Conservation (phyloP, 2,797 vertebrate genomes). For the Otolemur crassicaudatus region DNA sequence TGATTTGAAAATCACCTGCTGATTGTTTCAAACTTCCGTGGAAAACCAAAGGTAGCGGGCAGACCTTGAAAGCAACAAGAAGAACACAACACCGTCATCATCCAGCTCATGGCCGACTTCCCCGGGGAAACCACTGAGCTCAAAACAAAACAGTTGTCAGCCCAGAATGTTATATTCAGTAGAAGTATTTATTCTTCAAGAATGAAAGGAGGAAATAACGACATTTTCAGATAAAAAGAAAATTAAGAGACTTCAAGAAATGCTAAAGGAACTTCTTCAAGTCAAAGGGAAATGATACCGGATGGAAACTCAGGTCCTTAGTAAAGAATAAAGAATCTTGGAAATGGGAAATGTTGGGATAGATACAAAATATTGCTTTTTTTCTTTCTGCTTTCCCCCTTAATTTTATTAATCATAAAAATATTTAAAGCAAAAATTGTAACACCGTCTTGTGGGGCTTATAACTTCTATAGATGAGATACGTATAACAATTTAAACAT, state of each 20-base stretch:
- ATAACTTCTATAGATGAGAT: neutral
- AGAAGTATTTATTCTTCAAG: neutral
- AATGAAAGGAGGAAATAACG: neutral
- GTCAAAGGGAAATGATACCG: neutral
- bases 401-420: neutral
- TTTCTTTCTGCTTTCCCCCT: neutral
- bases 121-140: neutral
- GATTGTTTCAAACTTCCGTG: too few species aligned
- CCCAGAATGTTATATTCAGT: neutral
- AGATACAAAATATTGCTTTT: neutral
- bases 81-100: neutral
- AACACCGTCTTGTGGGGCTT: neutral
- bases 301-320: neutral
- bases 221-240: neutral
- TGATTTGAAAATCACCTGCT: neutral
- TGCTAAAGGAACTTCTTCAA: neutral
- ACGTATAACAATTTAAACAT: neutral
- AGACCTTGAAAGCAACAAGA: neutral
- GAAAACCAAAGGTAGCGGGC: neutral
- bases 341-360: neutral
- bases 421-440: slow-evolving; percentile 24
- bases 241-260: neutral
- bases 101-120: neutral
- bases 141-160: neutral
- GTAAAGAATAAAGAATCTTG: neutral